Conservation (phyloP, 2,797 vertebrate species). For the Nyctibius grandis region DNA sequence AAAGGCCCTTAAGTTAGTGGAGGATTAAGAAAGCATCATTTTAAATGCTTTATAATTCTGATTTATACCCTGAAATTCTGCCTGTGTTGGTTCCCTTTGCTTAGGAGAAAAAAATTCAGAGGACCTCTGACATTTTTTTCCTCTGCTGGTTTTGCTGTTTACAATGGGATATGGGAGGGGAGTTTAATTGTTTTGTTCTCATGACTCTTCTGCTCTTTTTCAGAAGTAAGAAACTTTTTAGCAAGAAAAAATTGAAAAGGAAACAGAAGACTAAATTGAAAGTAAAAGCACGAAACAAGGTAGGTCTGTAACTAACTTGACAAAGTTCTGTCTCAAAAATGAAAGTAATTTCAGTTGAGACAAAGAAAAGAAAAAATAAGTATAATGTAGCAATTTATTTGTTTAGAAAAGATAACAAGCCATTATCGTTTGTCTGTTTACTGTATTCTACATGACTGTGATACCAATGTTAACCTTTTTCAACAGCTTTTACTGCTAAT, state of each 20-base stretch:
- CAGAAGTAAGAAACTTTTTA: conserved; percentile 96
- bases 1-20: background rate
- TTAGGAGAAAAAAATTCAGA: background rate
- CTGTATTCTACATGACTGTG: background rate
- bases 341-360: background rate
- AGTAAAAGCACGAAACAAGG: conserved; percentile 97
- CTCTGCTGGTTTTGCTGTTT: background rate
- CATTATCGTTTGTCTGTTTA: background rate
- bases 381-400: background rate
- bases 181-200: background rate
- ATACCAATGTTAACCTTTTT: background rate
- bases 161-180: accelerated
- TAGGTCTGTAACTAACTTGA: conserved; percentile 57
- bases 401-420: background rate
- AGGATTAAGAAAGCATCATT: background rate
- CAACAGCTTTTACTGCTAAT: background rate
- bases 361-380: background rate
- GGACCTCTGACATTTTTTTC: background rate
- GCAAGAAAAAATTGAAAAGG: conserved; percentile 98
- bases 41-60: background rate
- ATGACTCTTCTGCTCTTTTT: conserved; percentile 60
- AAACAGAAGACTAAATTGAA: conserved; percentile 99
- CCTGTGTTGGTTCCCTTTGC: background rate
- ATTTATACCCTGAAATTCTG: background rate
- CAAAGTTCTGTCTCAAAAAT: background rate